Evolutionary conservation across 2,797 vertebrate genomes (phyloP).

Genomic region (Syngnathus acus): DNA sequence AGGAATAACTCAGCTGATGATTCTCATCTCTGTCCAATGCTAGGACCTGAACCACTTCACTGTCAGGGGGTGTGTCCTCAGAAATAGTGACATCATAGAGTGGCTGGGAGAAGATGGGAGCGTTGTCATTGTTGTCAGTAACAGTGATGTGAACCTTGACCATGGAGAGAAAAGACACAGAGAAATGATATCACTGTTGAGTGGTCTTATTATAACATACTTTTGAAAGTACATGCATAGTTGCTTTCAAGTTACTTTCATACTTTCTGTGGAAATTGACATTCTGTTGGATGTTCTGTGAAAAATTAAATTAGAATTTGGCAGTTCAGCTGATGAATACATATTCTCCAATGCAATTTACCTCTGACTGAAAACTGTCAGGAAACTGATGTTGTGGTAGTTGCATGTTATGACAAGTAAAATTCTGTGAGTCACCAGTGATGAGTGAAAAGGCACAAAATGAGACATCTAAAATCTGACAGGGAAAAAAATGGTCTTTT

Average conservation of each 20-base stretch:
- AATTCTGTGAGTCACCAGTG: not conserved
- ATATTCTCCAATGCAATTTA: not conserved
- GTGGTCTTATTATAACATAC: not conserved
- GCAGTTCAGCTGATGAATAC: not conserved
- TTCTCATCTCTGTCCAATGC: constrained; percentile 89
- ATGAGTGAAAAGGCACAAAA: not conserved
- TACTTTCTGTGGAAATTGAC: not conserved
- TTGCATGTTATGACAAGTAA: not conserved
- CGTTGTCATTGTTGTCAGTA: constrained; percentile 93
- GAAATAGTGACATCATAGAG: constrained; percentile 86
- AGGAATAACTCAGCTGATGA: constrained; percentile 82
- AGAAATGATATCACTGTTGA: not conserved
- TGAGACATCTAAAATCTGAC: not conserved
- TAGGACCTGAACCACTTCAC: constrained; percentile 86
- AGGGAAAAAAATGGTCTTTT: not conserved
- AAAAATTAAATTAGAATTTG: not conserved
- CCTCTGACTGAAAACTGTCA: not conserved
- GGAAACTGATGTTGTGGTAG: not conserved
- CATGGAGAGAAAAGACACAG: not conserved
- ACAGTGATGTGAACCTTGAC: constrained; percentile 85
- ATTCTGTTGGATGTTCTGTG: not conserved
- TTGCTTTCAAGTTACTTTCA: not conserved
- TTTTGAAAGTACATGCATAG: not conserved
- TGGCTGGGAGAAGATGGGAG: constrained; percentile 86
- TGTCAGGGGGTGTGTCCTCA: constrained; percentile 84